Base-by-base conservation (phyloP, 1,140 invertebrate species). In the Periplaneta americana region DNA sequence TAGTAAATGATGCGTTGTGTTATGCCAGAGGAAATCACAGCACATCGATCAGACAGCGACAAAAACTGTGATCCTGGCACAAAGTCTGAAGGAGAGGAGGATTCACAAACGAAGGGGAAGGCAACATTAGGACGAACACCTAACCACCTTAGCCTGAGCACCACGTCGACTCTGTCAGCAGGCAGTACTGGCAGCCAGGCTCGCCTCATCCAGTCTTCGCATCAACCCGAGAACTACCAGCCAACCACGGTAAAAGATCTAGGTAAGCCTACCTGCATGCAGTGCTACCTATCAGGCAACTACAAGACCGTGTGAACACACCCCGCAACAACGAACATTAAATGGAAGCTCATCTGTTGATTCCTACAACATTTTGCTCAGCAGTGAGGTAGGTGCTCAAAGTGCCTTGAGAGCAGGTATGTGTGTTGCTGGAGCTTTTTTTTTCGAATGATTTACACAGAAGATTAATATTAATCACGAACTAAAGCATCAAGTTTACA, bases 141-240 rank as follows among this genome's bases (percentile, higher is more conserved):
- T 85, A 98, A 97, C 92, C 96, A 97, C 90, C 92, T 97, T 88
- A 97, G 95, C 85, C 90, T 97, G 87, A 95, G 96, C 90, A 98
- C 96, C 84, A 96, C 96, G 82, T 98, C 96, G 82, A 98, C 97
- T 17, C 92, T 97, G 86, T 98, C 96, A 83, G 96, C 96, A 82
- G 96, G 97, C 84, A 98, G 96, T 88, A 98, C 96, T 75, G 96
- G 96, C 84, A 97, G 95, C 86, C 96, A 98, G 88, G 97, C 97
- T 31, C 93, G 96, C 85, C 92, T 98, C 83, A 97, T 98, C 86
- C 96, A 98, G 89, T 96, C 96, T 81, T 98, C 96, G 83, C 95
- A 97, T 88, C 95, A 96, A 85, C 97, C 97, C 74, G 93, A 96
- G 84, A 95, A 94, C 85, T 97, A 97, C 88, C 95, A 96, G 84